Evolutionary conservation across 1,140 invertebrate species (phyloP).

Genomic region (Platorchestia sp.): DNA sequence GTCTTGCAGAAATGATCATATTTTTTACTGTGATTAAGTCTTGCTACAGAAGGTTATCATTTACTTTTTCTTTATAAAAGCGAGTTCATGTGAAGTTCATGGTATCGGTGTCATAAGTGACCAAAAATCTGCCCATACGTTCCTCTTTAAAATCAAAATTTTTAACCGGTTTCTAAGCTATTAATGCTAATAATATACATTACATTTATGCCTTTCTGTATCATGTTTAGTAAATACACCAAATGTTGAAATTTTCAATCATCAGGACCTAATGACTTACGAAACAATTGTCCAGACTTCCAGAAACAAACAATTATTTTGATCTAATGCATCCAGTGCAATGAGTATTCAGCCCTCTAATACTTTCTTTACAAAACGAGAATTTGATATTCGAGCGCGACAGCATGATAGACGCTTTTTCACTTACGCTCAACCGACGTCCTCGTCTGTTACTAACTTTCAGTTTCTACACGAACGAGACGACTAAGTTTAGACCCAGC

Average conservation of each 20-base stretch:
- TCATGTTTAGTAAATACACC: too few relatives aligned
- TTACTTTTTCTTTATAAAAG: background rate
- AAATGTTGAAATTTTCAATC: background rate
- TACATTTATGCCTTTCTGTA: too few relatives aligned
- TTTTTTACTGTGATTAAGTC: background rate
- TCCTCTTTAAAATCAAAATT: background rate
- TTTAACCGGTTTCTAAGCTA: background rate
- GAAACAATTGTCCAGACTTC: background rate
- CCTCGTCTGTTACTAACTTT: background rate
- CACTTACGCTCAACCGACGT: background rate
- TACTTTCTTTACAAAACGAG: background rate
- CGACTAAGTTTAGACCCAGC: background rate
- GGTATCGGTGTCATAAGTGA: background rate
- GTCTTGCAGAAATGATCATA: background rate
- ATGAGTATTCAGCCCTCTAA: background rate
- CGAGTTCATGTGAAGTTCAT: background rate
- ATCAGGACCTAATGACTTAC: background rate
- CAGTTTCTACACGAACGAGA: background rate
- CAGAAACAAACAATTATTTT: background rate
- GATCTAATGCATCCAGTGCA: background rate
- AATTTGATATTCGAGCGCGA: background rate
- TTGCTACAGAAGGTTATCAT: background rate
- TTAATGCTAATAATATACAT: background rate
- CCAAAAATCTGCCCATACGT: background rate
- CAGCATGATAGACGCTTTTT: background rate